Percentiles rank a stretch among this genome's conserved stretches.
Conservation (phyloP, 2,888 invertebrate species). For the Meteorus cinctellus region DNA sequence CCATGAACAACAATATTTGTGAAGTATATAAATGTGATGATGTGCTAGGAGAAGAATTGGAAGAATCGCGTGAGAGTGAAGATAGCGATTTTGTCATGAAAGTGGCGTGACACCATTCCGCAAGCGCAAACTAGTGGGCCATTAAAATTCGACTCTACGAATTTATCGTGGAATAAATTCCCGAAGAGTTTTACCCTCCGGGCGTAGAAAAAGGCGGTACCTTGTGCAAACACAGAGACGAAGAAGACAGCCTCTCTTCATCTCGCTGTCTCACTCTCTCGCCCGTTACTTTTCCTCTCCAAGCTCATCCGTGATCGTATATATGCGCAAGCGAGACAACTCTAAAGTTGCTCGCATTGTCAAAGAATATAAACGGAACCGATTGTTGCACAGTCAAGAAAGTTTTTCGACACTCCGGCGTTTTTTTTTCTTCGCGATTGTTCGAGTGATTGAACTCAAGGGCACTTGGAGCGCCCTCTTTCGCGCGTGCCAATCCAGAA, state of each 20-base stretch:
- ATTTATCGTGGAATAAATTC: constrained; percentile 67
- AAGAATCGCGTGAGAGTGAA: constrained; percentile 10
- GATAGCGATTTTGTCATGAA: constrained; percentile 16
- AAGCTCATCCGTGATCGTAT: neutral
- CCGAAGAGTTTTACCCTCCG: constrained; percentile 58
- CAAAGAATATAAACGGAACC: constrained; percentile 65
- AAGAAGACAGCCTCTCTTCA: constrained; percentile 40
- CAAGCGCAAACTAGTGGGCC: constrained; percentile 27
- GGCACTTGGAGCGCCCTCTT: constrained; percentile 13
- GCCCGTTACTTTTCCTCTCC: neutral
- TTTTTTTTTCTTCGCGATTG: constrained; percentile 19
- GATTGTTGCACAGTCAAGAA: constrained; percentile 61
- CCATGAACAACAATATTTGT: neutral
- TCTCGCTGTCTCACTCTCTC: neutral
- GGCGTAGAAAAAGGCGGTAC: constrained; percentile 54
- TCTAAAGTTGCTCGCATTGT: constrained; percentile 67
- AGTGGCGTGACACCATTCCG: constrained; percentile 24
- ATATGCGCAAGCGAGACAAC: constrained; percentile 50
- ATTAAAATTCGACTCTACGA: constrained; percentile 44
- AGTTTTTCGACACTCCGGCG: constrained; percentile 32
- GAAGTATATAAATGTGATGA: neutral
- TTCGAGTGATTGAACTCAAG: constrained; percentile 40
- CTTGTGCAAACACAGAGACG: constrained; percentile 61
- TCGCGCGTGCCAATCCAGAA: constrained; percentile 31
- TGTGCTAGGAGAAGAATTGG: neutral